These are phyloP conservation scores for Epinephelus lanceolatus DNA, from an alignment of 2,113 vertebrate species.

Conservation along the genomic window DNA sequence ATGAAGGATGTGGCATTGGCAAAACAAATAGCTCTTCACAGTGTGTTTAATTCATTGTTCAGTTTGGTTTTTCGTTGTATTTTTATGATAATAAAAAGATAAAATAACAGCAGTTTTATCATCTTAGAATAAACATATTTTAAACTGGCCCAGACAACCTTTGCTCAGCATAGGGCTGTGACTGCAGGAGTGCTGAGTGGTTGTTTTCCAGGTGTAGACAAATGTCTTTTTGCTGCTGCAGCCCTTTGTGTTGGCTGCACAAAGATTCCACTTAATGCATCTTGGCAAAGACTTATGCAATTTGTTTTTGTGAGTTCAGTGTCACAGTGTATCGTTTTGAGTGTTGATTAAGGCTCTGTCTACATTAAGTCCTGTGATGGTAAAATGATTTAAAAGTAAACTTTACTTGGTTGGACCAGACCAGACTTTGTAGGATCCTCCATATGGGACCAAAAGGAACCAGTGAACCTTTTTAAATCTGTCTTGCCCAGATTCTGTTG, in stretches of 20 bases:
- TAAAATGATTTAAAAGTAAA: background rate
- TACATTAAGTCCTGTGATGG: background rate
- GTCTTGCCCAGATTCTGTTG: background rate
- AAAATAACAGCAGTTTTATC: slow-evolving; percentile 14
- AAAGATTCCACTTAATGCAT: slow-evolving; percentile 10
- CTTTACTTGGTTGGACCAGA: background rate
- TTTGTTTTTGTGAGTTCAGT: background rate
- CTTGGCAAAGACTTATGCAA: background rate
- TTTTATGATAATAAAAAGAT: background rate
- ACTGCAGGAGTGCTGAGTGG: slow-evolving; percentile 27
- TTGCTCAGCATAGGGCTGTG: background rate
- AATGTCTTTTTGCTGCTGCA: slow-evolving; percentile 33
- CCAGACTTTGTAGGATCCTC: background rate
- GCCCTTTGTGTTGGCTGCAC: slow-evolving; percentile 18
- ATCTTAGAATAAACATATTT: background rate
- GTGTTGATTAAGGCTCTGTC: background rate
- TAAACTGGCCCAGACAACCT: background rate
- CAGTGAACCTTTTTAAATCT: background rate
- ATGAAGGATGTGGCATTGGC: background rate
- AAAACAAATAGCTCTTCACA: background rate
- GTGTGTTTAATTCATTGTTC: background rate
- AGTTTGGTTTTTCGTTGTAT: background rate
- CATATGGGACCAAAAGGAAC: background rate
- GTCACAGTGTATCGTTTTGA: background rate
- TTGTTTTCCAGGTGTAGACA: slow-evolving; percentile 35